Base-by-base conservation (phyloP, 2,888 invertebrate species). In the Chromoteleia sp. region DNA sequence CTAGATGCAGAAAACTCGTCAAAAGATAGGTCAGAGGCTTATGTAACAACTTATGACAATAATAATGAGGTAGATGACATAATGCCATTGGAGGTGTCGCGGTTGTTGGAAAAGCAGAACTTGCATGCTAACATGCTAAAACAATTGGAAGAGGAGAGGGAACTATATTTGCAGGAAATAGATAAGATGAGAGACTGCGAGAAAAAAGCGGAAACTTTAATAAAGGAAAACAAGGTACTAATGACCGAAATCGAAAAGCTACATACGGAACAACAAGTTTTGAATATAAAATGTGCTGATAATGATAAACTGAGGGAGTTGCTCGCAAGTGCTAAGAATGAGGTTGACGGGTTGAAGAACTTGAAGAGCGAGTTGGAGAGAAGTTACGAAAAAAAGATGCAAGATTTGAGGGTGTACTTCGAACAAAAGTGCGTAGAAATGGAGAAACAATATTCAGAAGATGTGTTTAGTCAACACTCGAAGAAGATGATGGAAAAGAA, bases 371-470 rank as follows among this genome's bases (percentile, higher is more conserved):
- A 95, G 86, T 90, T 96, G 25, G 94, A 94, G 67, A 88, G 91
- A 2, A 94, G 94, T 86, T 96, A 97, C 91, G 93, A 94, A 33
- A 94, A 94, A 82, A 96, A 97, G 89, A 95, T 97, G 95, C 96
- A 96, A 89, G 95, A 96, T 87, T 90, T 97, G 65, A 93, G 96
- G 50, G 95, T 94, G 7, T 97, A 96, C 87, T 97, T 96, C 88
- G 97, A 97, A 87, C 93, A 95, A 87, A 96, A 96, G 88, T 97
- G 96, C 88, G 93, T 95, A 0, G 96, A 96, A 86, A 93, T 97
- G 91, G 96, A 96, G 88, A 95, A 96, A 87, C 95, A 96, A 94
- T 96, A 94, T 89, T 95, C 95, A 0, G 95, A 95, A 85, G 95
- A 95, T 86, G 92, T 95, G 6, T 94, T 94, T 85, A 95, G 94